Evolutionary conservation across 2,113 vertebrate species (phyloP).

Genomic region (Copsychus sechellarum): DNA sequence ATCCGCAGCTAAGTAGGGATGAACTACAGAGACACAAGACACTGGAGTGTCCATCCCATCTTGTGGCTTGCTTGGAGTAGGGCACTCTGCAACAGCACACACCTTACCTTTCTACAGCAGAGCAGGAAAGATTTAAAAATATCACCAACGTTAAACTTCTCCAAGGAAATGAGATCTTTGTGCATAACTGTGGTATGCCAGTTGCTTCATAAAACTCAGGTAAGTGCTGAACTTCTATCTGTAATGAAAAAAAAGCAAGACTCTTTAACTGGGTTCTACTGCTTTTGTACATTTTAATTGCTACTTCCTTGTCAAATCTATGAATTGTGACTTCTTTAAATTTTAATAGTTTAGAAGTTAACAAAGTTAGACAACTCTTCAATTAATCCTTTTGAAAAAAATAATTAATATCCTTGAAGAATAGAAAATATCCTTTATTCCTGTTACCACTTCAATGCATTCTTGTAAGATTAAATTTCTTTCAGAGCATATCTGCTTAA

Average conservation of each 20-base stretch:
- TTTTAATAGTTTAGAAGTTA: background rate
- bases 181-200: conserved; percentile 45
- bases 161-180: conserved; percentile 57
- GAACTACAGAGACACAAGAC: conserved; percentile 59
- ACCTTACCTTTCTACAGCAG: conserved; percentile 51
- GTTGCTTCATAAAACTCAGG: conserved; percentile 25
- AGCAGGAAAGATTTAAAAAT: conserved; percentile 71
- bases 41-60: conserved; percentile 30
- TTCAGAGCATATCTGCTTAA: background rate
- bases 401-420: background rate
- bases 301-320: background rate
- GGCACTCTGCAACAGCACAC: conserved; percentile 47
- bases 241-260: background rate
- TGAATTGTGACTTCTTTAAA: background rate
- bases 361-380: background rate
- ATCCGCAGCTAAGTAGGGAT: conserved; percentile 50
- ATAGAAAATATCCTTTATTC: background rate
- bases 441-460: background rate
- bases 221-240: conserved; percentile 43
- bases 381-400: background rate
- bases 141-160: conserved; percentile 52
- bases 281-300: background rate
- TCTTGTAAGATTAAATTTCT: background rate
- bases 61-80: conserved; percentile 19
- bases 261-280: background rate